These are phyloP conservation scores for Coenonympha arcania DNA, from an alignment of 2,888 invertebrate species.

Conservation along the genomic window DNA sequence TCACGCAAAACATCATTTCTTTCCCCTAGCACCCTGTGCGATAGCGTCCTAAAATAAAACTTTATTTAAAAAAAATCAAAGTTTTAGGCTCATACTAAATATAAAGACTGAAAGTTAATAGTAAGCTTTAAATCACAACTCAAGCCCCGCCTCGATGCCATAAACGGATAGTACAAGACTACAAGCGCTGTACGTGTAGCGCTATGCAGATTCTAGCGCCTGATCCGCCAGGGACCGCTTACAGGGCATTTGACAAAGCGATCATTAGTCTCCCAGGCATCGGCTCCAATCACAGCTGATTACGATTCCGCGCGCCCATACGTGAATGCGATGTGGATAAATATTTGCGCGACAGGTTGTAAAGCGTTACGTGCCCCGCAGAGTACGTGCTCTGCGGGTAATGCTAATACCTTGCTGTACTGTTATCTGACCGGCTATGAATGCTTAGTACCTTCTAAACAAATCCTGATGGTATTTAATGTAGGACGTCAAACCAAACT, in stretches of 20 bases:
- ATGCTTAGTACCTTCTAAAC: constrained; percentile 26
- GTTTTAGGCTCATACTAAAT: no score
- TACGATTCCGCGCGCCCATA: constrained; percentile 65
- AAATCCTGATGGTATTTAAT: constrained; percentile 7
- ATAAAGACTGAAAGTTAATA: no score
- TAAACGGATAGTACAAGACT: no score
- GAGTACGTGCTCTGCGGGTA: constrained; percentile 37
- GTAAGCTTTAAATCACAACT: no score
- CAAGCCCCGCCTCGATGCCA: no score
- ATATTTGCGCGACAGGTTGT: constrained; percentile 72
- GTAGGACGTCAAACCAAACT: not conserved
- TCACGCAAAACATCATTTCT: no score
- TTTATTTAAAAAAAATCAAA: no score
- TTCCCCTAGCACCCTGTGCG: no score
- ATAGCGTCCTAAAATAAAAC: no score
- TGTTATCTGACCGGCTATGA: constrained; percentile 54
- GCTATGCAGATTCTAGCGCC: not conserved
- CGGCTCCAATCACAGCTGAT: constrained; percentile 61
- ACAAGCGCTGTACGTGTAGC: not conserved
- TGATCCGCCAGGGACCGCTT: constrained; percentile 4
- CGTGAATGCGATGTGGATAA: constrained; percentile 70
- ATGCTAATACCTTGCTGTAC: constrained; percentile 54
- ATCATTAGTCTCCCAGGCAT: constrained; percentile 31
- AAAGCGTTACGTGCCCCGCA: constrained; percentile 55
- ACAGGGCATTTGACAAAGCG: constrained; percentile 21